These are phyloP conservation scores for Drosophila suzukii DNA, from an alignment of 1,140 invertebrate genomes.

Conservation along the genomic window DNA sequence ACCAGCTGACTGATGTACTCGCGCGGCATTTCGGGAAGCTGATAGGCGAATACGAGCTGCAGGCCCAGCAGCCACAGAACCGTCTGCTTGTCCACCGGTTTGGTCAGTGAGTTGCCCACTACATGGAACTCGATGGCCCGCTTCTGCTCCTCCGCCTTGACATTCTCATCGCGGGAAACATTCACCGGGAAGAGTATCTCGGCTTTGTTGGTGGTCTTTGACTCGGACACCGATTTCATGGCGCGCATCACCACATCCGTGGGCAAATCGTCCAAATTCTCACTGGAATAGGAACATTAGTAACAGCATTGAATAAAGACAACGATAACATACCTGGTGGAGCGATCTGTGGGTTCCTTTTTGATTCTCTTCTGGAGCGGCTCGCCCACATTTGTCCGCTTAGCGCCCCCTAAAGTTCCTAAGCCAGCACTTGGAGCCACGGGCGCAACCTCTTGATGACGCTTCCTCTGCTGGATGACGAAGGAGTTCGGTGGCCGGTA, in stretches of 20 bases:
- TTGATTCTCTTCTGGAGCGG: slow-evolving; percentile 73
- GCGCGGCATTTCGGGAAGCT: slow-evolving; percentile 98
- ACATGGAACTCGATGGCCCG: slow-evolving; percentile 97
- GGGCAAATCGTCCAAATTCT: slow-evolving; percentile 71
- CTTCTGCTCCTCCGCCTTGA: slow-evolving; percentile 94
- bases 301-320: neutral
- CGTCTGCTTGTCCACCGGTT: slow-evolving; percentile 94
- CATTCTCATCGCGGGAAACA: slow-evolving; percentile 94
- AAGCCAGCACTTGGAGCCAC: slow-evolving; percentile 5
- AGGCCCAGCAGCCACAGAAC: slow-evolving; percentile 95
- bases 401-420: slow-evolving; percentile 10
- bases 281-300: slow-evolving; percentile 41
- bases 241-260: slow-evolving; percentile 75
- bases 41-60: slow-evolving; percentile 98
- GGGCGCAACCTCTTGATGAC: slow-evolving; percentile 59
- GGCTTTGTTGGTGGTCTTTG: slow-evolving; percentile 76
- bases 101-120: slow-evolving; percentile 95
- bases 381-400: slow-evolving; percentile 61
- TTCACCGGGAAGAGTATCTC: slow-evolving; percentile 91
- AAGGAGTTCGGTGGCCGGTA: slow-evolving; percentile 80
- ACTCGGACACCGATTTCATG: slow-evolving; percentile 78
- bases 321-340: slow-evolving; percentile 40
- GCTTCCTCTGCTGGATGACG: slow-evolving; percentile 77
- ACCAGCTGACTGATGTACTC: slow-evolving; percentile 98
- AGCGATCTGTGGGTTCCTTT: slow-evolving; percentile 70